Evolutionary conservation across 2,797 vertebrate species (phyloP).

Genomic region (Chrysolophus pictus): DNA sequence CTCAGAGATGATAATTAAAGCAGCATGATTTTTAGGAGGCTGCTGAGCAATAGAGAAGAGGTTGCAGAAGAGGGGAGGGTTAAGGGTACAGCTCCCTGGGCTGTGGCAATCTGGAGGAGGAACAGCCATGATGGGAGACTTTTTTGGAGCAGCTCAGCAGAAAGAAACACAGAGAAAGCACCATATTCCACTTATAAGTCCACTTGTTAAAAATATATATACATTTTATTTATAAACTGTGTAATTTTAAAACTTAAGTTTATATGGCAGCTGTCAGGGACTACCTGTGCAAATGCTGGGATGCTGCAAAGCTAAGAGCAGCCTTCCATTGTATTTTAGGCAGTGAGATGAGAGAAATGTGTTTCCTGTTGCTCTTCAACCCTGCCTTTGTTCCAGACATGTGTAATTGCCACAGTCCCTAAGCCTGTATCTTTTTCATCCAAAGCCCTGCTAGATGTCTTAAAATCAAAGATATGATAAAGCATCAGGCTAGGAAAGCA

Average conservation of each 20-base stretch:
- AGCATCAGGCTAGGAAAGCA: neutral
- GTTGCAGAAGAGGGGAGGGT: conserved; percentile 1
- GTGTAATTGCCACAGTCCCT: neutral
- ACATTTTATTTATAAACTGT: neutral
- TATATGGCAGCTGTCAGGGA: neutral
- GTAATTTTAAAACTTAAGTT: neutral
- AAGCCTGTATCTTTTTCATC: neutral
- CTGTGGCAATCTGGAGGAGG: neutral
- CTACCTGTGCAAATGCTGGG: neutral
- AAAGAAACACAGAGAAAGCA: neutral
- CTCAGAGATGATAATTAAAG: conserved; percentile 66
- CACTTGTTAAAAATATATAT: neutral
- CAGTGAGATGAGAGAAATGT: neutral
- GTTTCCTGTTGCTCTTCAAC: neutral
- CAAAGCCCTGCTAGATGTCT: neutral
- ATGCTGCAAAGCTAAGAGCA: neutral
- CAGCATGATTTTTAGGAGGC: conserved; percentile 60
- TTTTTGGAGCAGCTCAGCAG: neutral
- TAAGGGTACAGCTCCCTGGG: neutral
- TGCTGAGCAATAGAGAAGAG: conserved; percentile 40
- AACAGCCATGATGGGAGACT: neutral
- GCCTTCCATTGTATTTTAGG: neutral
- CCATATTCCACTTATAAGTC: neutral
- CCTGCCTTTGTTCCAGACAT: neutral
- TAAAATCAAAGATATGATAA: neutral